Percentiles rank a stretch among this genome's conserved stretches.
Evolutionary conservation across 2,797 vertebrate genomes (phyloP).

Genomic region (Schizopygopsis malacanthus): DNA sequence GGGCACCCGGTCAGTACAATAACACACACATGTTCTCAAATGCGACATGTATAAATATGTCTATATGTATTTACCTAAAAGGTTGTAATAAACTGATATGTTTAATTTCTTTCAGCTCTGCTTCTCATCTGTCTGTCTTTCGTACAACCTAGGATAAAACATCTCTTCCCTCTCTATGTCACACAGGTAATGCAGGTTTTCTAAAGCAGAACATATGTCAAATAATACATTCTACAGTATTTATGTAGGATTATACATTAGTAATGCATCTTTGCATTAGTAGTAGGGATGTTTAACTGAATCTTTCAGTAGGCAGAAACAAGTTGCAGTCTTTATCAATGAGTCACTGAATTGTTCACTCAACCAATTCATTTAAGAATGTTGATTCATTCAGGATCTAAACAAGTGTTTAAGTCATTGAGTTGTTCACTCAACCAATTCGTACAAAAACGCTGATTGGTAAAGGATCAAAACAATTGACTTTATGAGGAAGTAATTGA

Average conservation of each 20-base stretch:
- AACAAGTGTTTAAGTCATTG: not conserved
- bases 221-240: not conserved
- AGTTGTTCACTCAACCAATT: not conserved
- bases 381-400: not conserved
- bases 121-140: slow-evolving; percentile 57
- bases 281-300: not conserved
- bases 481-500: not conserved
- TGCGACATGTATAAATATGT: not conserved
- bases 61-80: not conserved
- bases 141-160: not conserved
- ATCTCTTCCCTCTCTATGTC: slow-evolving; percentile 55
- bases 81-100: not conserved
- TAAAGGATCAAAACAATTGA: not conserved
- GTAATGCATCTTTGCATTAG: not conserved
- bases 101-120: not conserved
- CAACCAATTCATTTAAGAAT: not conserved
- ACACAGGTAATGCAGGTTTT: slow-evolving; percentile 50
- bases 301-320: not conserved
- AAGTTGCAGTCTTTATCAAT: not conserved
- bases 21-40: not conserved
- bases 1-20: slow-evolving; percentile 77
- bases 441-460: not conserved
- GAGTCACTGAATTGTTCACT: not conserved
- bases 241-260: not conserved
- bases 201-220: not conserved